Evolutionary conservation across 2,113 vertebrate genomes (phyloP).

Genomic region (Microtus montanus): DNA sequence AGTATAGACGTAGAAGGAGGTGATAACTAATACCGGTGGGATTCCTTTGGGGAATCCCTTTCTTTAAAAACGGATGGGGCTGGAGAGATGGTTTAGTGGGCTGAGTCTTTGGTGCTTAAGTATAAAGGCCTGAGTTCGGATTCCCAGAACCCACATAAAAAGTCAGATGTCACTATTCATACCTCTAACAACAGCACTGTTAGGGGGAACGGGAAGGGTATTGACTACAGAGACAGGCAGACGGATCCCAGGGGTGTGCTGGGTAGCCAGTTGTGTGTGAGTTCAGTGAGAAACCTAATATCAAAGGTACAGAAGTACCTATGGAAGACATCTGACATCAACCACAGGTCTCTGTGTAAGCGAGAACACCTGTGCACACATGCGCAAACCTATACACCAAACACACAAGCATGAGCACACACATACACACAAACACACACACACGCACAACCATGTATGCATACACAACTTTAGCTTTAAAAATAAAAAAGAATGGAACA

Average conservation of each 20-base stretch:
- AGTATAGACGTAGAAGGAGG: background rate
- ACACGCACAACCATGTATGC: background rate
- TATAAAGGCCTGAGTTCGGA: background rate
- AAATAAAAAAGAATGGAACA: background rate
- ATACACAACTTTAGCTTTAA: background rate
- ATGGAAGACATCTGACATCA: background rate
- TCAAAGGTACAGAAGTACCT: background rate
- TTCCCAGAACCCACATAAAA: background rate
- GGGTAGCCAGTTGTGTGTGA: background rate
- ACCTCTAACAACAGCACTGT: background rate
- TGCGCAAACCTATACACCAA: background rate
- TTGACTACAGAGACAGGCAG: background rate
- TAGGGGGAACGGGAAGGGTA: fast-evolving
- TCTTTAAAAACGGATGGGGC: background rate
- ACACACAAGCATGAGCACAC: background rate
- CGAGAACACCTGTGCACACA: background rate
- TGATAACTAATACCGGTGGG: background rate
- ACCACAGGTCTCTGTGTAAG: background rate
- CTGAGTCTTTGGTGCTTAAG: too few species aligned
- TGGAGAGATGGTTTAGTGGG: background rate
- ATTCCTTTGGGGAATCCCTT: background rate
- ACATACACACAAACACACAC: background rate
- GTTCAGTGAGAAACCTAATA: background rate
- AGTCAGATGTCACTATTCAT: background rate
- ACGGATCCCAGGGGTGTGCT: background rate